Evolutionary conservation across 2,888 invertebrate species (phyloP).

Genomic region (Sylvicola fuscatus): DNA sequence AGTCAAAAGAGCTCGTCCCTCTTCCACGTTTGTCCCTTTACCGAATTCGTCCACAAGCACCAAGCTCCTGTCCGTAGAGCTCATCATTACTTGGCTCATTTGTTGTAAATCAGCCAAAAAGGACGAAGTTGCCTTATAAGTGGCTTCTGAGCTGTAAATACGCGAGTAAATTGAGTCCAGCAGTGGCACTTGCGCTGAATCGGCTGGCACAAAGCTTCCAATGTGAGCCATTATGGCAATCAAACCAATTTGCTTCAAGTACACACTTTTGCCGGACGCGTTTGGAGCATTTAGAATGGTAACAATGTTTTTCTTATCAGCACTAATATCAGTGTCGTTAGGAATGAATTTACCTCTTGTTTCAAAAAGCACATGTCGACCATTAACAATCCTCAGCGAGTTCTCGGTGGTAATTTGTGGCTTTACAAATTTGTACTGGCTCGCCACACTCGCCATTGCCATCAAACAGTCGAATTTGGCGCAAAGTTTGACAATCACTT

Average conservation of each 20-base stretch:
- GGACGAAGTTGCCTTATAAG: conserved; percentile 58
- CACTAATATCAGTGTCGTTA: conserved; percentile 40
- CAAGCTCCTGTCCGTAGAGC: conserved; percentile 31
- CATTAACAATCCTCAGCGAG: conserved; percentile 18
- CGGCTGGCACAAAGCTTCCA: conserved; percentile 77
- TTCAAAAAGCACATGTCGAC: conserved; percentile 9
- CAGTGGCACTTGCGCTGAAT: conserved; percentile 44
- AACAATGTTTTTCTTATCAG: conserved; percentile 31
- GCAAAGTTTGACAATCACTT: conserved; percentile 37
- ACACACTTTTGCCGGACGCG: conserved; percentile 81
- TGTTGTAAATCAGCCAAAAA: conserved; percentile 72
- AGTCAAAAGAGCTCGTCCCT: conserved; percentile 53
- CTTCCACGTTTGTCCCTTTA: conserved; percentile 54
- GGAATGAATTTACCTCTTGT: conserved; percentile 6
- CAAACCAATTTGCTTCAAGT: conserved; percentile 65
- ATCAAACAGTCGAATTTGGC: conserved; percentile 22
- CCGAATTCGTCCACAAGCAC: conserved; percentile 82
- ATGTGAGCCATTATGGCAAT: conserved; percentile 72
- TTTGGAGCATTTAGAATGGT: conserved; percentile 80
- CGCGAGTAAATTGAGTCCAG: conserved; percentile 55
- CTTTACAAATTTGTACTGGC: conserved; percentile 17
- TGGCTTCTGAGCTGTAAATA: conserved; percentile 55
- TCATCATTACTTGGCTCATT: conserved; percentile 39
- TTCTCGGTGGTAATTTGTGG: conserved; percentile 20
- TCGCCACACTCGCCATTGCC: conserved; percentile 20